phyloP scores from a whole-genome alignment of 2,113 vertebrate species.

The Chinchilla lanigera region DNA sequence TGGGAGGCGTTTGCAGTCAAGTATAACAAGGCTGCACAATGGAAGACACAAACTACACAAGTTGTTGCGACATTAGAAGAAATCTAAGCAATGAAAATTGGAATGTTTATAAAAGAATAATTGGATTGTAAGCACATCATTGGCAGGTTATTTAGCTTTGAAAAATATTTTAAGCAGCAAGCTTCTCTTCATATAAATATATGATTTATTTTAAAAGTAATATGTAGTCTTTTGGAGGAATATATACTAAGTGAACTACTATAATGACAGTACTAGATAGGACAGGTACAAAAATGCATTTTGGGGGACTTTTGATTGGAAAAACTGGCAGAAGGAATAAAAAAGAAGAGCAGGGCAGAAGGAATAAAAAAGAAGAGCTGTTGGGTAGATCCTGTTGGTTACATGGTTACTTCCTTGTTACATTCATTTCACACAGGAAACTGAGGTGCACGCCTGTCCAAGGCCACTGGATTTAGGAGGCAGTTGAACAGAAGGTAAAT shows the following conservation, averaged over 20 bases:
- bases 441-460: neutral
- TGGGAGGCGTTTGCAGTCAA: neutral
- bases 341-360: neutral
- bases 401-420: too few relatives aligned
- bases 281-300: neutral
- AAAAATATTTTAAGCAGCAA: conserved; percentile 1
- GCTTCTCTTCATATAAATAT: neutral
- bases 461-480: neutral
- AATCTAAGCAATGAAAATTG: conserved; percentile 1
- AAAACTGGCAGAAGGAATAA: neutral
- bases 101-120: neutral
- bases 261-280: neutral
- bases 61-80: neutral
- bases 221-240: neutral
- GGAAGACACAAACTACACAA: neutral
- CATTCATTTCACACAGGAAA: neutral
- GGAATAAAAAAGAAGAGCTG: neutral
- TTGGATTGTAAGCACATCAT: neutral
- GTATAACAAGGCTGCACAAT: neutral
- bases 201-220: neutral
- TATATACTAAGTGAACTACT: neutral
- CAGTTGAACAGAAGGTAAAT: neutral
- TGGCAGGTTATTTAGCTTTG: neutral
- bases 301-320: neutral
- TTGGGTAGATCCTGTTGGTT: neutral